phyloP scores from a whole-genome alignment of 2,888 invertebrate species.

The Neria commutata region DNA sequence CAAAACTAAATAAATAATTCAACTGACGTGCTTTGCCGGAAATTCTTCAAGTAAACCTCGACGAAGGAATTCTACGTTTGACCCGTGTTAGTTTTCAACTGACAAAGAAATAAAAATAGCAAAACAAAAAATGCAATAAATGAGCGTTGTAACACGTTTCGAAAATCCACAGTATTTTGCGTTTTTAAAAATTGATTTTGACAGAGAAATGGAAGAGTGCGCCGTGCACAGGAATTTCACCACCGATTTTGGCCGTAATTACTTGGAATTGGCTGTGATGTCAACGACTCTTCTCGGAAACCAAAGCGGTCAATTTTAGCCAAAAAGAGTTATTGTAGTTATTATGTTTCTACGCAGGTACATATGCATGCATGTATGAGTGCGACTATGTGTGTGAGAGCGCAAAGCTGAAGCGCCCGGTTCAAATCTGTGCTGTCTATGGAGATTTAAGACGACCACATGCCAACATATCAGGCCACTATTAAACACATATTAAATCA shows the following conservation, averaged over 20 bases:
- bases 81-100: constrained; percentile 2
- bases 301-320: no score
- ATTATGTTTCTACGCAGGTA: no score
- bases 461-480: no score
- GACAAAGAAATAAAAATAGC: background rate
- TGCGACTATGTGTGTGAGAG: no score
- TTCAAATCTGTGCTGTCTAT: no score
- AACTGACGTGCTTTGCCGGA: background rate
- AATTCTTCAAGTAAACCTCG: background rate
- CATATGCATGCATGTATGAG: no score
- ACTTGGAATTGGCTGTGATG: background rate
- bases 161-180: background rate
- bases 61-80: background rate
- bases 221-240: constrained; percentile 21
- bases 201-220: constrained; percentile 1
- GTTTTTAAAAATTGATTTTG: background rate
- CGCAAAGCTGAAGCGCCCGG: no score
- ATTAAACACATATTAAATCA: no score
- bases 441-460: no score
- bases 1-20: no score
- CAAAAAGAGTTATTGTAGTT: no score
- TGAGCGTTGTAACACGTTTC: constrained; percentile 3
- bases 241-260: background rate
- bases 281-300: background rate
- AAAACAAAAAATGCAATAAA: constrained; percentile 1